Percentiles rank a stretch among this genome's conserved stretches.
Evolutionary conservation across 2,888 invertebrate genomes (phyloP).

Genomic region (Limenitis camilla): DNA sequence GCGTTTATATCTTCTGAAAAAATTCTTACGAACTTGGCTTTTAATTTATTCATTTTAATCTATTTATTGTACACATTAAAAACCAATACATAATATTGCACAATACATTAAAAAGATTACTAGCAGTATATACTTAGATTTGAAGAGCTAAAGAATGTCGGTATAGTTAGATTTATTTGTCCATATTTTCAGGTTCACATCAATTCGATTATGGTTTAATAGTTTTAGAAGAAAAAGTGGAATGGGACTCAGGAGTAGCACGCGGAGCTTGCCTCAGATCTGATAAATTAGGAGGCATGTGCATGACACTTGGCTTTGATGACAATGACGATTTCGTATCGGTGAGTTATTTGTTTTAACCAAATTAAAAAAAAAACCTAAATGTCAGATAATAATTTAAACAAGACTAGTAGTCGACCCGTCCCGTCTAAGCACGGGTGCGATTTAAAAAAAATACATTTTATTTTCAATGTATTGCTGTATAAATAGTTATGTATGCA

Average conservation of each 20-base stretch:
- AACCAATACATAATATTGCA: too few species aligned
- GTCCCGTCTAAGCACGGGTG: too few species aligned
- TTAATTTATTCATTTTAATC: background rate
- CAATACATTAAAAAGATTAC: too few species aligned
- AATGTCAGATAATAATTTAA: background rate
- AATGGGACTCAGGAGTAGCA: conserved; percentile 5
- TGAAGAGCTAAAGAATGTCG: background rate
- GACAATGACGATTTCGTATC: conserved; percentile 6
- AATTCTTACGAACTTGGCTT: background rate
- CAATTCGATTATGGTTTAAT: conserved; percentile 22
- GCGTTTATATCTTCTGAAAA: background rate
- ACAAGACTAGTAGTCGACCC: too few species aligned
- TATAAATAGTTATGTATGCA: too few species aligned
- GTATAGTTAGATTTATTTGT: background rate
- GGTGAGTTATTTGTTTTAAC: conserved; percentile 8
- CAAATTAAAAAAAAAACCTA: background rate
- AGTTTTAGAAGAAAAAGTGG: conserved; percentile 18
- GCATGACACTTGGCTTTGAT: conserved; percentile 15
- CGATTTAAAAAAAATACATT: too few species aligned
- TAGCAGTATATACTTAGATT: background rate
- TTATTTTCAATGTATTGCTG: too few species aligned
- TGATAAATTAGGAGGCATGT: background rate
- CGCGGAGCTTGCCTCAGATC: conserved; percentile 17
- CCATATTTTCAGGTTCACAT: conserved; percentile 18
- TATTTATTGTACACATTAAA: too few species aligned